Base-by-base conservation (phyloP, 2,113 vertebrate species). In the Carassius carassius region DNA sequence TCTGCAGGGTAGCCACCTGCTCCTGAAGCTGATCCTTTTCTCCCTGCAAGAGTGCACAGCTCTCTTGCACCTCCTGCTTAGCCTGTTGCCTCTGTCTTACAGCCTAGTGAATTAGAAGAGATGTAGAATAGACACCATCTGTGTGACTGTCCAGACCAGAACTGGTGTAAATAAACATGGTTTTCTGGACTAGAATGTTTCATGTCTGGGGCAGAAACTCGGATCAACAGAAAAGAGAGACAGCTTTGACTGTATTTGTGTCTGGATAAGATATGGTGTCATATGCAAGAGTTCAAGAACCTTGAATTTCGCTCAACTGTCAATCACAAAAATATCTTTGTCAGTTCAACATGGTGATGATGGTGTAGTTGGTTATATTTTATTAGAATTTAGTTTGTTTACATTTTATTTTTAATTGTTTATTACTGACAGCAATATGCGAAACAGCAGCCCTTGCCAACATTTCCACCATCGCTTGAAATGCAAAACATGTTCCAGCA, bases 11-110 rank as follows among this genome's bases (percentile, higher is more conserved):
- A 0, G 37, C 49, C 9, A 93, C 81, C 85, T 87, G 91, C 60
- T 93, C 88, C 54, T 90, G 91, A 21, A 94, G 89, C 77, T 90
- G 85, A 0, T 87, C 84, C 73, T 87, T 91, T 70, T 93, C 91
- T 37, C 81, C 78, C 51, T 89, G 89, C 79, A 93, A 89, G 80
- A 89, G 88, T 77, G 88, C 86, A 13, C 74, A 84, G 51, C 44
- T 78, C 1, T 54, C 79, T 25, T 86, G 81, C 4, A 78, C 84
- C 62, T 90, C 89, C 49, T 88, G 44, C 12, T 93, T 87, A 62
- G 89, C 89, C 60, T 84, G 90, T 78, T 91, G 88, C 58, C 83
- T 87, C 13, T 90, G 79, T 16, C 82, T 92, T 75, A 92, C 85
- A 65, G 89, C 86, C 95, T 95, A 65, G 4, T n/a, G 5, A 58